Base-by-base conservation (phyloP, 2,888 invertebrate species). In the Ptychoptera contaminata region DNA sequence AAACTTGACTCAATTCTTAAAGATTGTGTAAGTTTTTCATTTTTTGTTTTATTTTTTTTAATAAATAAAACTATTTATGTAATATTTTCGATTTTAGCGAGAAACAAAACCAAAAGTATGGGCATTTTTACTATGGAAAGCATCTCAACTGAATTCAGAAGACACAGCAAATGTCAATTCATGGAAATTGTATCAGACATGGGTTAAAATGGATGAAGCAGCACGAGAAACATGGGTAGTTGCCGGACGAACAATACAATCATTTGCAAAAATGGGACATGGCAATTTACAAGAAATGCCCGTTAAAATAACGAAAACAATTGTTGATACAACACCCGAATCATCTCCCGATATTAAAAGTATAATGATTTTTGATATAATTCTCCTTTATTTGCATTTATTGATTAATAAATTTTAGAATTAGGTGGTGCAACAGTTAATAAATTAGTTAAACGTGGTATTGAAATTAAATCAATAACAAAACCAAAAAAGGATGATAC, bases 111-210 rank as follows among this genome's bases (percentile, higher is more conserved):
- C 85, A 8, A 82, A 85, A 65, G 81, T 86, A 9, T 86, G 87
- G 86, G 86, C 83, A 35, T 87, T 85, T 58, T 67, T 83, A 5
- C 60, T 87, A 37, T 87, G 86, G 86, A 87, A 87, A 57, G 72
- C 72, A 46, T 71, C 74, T 9, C 74, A 76, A 53, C 56, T 69
- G 35, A 53, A 69, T 67, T 49, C 67, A 62, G 32, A 45, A 15
- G 37, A 39, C 11, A 62, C 67, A 1, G 63, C 68, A 7, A 73
- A 70, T 51, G 70, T 71, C 16, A 72, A 75, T 54, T 80, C 84
- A 7, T 87, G 87, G 87, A 75, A 78, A 49, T 67, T 86, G 9
- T 87, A 86, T 60, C 84, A 86, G 58, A 77, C 78, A 52, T 87
- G 87, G 87, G 81, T 83, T 51, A 79, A 82, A 56, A 76, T 87